These are phyloP conservation scores for Trichopoda pennipes DNA, from an alignment of 2,888 invertebrate species.

Conservation along the genomic window DNA sequence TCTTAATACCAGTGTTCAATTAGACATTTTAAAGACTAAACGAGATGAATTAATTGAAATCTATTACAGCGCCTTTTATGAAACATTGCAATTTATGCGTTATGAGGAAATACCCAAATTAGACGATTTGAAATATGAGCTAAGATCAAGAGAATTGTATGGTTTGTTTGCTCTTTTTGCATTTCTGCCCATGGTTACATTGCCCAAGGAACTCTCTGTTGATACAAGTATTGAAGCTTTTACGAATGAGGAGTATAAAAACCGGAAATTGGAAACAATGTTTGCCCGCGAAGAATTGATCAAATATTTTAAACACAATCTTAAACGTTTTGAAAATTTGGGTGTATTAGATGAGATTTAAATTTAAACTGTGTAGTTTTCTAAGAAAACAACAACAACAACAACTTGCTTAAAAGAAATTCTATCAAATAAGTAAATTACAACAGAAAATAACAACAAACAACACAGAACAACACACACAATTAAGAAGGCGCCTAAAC, in stretches of 20 bases:
- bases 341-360: slow-evolving; percentile 75
- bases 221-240: slow-evolving; percentile 74
- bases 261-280: slow-evolving; percentile 71
- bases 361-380: too few species aligned
- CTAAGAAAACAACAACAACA: too few species aligned
- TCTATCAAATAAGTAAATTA: too few species aligned
- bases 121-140: slow-evolving; percentile 74
- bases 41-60: slow-evolving; percentile 74
- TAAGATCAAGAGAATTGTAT: slow-evolving; percentile 75
- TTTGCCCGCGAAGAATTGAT: slow-evolving; percentile 73
- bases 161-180: slow-evolving; percentile 75
- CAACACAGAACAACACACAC: too few species aligned
- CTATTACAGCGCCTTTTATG: slow-evolving; percentile 73
- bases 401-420: too few species aligned
- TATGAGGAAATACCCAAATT: slow-evolving; percentile 73
- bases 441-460: too few species aligned
- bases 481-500: too few species aligned
- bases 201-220: slow-evolving; percentile 73
- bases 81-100: slow-evolving; percentile 73
- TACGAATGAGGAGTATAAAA: slow-evolving; percentile 70
- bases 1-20: slow-evolving; percentile 77
- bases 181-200: slow-evolving; percentile 75
- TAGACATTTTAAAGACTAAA: slow-evolving; percentile 73
- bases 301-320: slow-evolving; percentile 72
- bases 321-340: slow-evolving; percentile 74